Base-by-base conservation (phyloP, 2,888 invertebrate genomes). In the Clunio marinus region DNA sequence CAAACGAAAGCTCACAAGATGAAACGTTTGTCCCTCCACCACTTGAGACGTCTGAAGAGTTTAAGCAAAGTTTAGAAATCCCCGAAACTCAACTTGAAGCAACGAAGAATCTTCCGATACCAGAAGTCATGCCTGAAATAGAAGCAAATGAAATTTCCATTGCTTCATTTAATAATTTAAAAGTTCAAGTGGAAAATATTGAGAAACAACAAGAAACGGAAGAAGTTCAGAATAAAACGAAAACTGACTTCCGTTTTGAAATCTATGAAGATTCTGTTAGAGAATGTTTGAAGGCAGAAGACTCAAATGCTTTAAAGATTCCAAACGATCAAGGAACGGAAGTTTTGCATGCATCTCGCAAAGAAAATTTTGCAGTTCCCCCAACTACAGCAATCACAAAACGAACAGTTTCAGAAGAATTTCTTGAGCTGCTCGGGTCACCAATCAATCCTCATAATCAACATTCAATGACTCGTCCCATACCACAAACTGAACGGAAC, bases 251-350 rank as follows among this genome's bases (percentile, higher is more conserved):
- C n/a, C n/a, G n/a, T n/a, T n/a, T n/a, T n/a, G n/a, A 17, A 17
- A 55, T 66, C 17, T 66, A 55, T 32, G 66, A 66, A 66, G 66
- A 66, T 27, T 55, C 66, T 13, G 1, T 41, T 13, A 7, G 15
- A 1, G 24, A 32, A 25, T 2, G 10, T 1, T 20, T 20, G 13
- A 15, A 57, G n/a, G 4, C 5, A 32, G 32, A 32, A 32, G 4
- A 4, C 13, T 2, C 1, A 13, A 17, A 5, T 8, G 35, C 13
- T 32, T 32, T 4, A 59, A 17, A 20, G 32, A 45, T 25, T 15
- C 1, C 32, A 7, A 20, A 55, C 28, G 32, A 22, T 22, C 20
- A 32, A 25, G 57, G 7, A n/a, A 45, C 60, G 5, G 27, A 32
- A 1, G 2, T 32, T 45, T n/a, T 63, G 2, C 62, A 63, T 15